Evolutionary conservation across 1,140 invertebrate species (phyloP), one percentile per base, ranked within the genome.

Genomic region (Spodoptera litura): DNA sequence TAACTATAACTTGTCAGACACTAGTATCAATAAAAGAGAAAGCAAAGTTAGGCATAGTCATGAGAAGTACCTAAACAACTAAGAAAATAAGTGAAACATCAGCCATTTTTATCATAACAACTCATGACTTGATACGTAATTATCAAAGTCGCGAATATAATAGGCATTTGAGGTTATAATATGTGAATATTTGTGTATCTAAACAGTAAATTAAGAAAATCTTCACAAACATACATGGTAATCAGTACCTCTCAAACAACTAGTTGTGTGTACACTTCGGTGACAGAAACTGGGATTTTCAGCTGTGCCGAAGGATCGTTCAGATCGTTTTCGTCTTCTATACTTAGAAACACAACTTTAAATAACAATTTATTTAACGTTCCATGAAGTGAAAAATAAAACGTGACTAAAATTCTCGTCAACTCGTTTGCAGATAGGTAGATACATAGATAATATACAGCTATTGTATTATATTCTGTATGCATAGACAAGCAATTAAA

Each of bases 381-480:
- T 72, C 25, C 13, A 68, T 4, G n/a, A n/a, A n/a, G n/a, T 38
- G 31, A 70, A 70, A 78, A 58, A 51, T 59, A 59, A 58, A 70
- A 78, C 75, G 64, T 70, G 75, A 78, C 75, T 59, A 31, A 59
- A 68, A 11, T 56, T 68, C 61, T 44, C 55, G n/a, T 58, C 72
- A 59, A 61, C 38, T 58, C 68, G 31, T 31, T 52, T 15, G 49
- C 51, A 70, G 20, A 27, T n/a, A 13, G 12, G 4, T 55, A 6
- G 4, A 55, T 13, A 13, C 52, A 55, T 55, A 55, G 52, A 55
- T 15, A 55, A 31, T 31, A 31, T 31, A 4, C 4, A 31, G 31
- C 1, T 5, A 31, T 0, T 31, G 31, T 3, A 31, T 3, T 31
- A 31, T 31, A 31, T 15, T 55, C 12, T 55, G 4, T 13, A 5